These are phyloP conservation scores for Meliscaeva auricollis DNA, from an alignment of 2,888 invertebrate species.

Conservation along the genomic window DNA sequence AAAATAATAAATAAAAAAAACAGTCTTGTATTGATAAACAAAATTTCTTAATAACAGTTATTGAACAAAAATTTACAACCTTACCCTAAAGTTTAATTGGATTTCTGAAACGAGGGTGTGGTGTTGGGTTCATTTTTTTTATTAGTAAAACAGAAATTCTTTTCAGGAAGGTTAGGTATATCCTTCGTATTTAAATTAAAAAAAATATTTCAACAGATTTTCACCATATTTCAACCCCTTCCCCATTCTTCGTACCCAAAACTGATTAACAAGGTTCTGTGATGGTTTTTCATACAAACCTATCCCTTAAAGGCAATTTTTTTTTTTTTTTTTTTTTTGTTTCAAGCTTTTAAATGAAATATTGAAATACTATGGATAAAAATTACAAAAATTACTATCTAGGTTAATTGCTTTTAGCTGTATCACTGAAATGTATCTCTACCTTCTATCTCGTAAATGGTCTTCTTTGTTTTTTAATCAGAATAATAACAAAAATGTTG, in stretches of 20 bases:
- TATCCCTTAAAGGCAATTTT: not conserved
- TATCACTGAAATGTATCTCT: conserved; percentile 1
- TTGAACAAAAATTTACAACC: no score
- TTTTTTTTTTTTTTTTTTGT: no score
- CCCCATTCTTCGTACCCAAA: not conserved
- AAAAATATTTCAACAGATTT: not conserved
- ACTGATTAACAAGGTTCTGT: not conserved
- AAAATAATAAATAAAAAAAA: no score
- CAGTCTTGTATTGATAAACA: no score
- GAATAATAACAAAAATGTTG: not conserved
- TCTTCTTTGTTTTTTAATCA: conserved; percentile 11
- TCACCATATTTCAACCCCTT: not conserved
- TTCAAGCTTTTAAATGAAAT: not conserved
- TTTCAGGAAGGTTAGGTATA: not conserved
- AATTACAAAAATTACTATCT: conserved; percentile 3
- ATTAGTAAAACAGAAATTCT: not conserved
- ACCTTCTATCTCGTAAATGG: not conserved
- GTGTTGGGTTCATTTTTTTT: not conserved
- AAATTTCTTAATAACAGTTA: no score
- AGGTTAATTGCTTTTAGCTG: conserved; percentile 33
- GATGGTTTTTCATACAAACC: no score
- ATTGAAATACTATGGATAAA: not conserved
- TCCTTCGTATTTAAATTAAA: not conserved
- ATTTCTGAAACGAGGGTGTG: not conserved
- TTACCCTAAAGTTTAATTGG: conserved; percentile 7